phyloP scores from a whole-genome alignment of 2,797 vertebrate species.

The Gymnocypris eckloni region DNA sequence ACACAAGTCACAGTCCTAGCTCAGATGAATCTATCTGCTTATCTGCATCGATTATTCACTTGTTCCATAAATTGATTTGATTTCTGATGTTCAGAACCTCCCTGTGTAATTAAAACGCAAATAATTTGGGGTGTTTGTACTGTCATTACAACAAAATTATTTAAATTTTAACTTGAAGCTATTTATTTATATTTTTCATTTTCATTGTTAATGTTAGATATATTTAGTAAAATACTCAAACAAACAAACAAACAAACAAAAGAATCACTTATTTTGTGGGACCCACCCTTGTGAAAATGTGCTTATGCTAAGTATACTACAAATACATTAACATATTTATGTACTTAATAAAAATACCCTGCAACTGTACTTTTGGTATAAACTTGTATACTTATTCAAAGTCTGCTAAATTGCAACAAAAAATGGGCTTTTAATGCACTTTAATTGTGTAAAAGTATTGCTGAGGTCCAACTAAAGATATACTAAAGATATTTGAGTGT shows the following conservation, averaged over 20 bases:
- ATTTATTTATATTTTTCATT: background rate
- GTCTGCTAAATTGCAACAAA: background rate
- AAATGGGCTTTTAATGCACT: background rate
- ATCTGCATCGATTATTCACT: constrained; percentile 49
- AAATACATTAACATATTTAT: too few species aligned
- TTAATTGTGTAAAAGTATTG: background rate
- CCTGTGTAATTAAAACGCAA: background rate
- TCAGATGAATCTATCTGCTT: constrained; percentile 54
- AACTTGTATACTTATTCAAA: background rate
- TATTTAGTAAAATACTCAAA: background rate
- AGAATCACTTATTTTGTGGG: too few species aligned
- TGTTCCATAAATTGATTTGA: background rate
- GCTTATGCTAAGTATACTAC: too few species aligned
- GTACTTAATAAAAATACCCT: too few species aligned
- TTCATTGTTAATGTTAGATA: background rate
- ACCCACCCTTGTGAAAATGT: too few species aligned
- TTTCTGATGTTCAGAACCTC: background rate
- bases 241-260: too few species aligned
- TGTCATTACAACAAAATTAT: background rate
- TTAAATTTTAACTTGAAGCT: background rate
- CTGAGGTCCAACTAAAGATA: background rate
- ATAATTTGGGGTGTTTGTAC: background rate
- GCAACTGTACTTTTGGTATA: background rate
- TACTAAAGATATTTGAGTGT: background rate
- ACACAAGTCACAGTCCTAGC: constrained; percentile 64